These are phyloP conservation scores for Meliscaeva auricollis DNA, from an alignment of 2,888 invertebrate genomes.

Conservation along the genomic window DNA sequence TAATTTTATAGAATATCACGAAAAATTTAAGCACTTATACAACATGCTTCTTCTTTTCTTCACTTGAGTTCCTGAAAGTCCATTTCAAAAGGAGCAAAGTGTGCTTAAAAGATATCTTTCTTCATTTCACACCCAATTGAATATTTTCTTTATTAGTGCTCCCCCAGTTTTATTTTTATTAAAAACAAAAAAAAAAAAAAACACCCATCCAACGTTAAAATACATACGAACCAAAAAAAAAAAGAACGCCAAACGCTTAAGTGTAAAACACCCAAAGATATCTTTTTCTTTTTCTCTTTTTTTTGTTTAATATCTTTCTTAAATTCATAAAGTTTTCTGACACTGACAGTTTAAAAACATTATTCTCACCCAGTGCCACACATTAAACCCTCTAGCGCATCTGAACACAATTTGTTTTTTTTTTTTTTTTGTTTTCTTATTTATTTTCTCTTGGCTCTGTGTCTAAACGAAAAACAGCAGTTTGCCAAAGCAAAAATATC, in stretches of 20 bases:
- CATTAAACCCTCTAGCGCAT: slow-evolving; percentile 30
- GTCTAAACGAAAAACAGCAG: slow-evolving; percentile 1
- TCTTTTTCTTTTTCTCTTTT: not conserved
- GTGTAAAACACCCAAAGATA: not conserved
- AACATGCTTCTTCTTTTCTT: too few species aligned
- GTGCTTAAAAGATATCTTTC: not conserved
- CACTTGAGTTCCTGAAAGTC: not conserved
- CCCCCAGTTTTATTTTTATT: not conserved
- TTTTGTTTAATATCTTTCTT: not conserved
- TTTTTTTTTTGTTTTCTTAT: not conserved
- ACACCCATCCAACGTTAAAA: too few species aligned
- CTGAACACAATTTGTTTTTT: slow-evolving; percentile 1
- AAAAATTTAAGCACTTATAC: not conserved
- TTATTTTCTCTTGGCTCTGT: not conserved
- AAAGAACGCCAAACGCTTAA: slow-evolving; percentile 7
- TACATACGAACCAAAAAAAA: too few species aligned
- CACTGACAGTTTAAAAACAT: slow-evolving; percentile 36
- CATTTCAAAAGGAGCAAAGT: not conserved
- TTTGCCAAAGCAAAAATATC: slow-evolving; percentile 37
- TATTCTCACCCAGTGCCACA: slow-evolving; percentile 39
- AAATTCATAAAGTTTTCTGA: slow-evolving; percentile 39
- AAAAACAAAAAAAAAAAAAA: slow-evolving; percentile 3
- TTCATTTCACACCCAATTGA: slow-evolving; percentile 25
- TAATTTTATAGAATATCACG: not conserved
- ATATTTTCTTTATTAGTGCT: not conserved